Conservation (phyloP, 2,888 invertebrate genomes). For the Drosophila eohydei region DNA sequence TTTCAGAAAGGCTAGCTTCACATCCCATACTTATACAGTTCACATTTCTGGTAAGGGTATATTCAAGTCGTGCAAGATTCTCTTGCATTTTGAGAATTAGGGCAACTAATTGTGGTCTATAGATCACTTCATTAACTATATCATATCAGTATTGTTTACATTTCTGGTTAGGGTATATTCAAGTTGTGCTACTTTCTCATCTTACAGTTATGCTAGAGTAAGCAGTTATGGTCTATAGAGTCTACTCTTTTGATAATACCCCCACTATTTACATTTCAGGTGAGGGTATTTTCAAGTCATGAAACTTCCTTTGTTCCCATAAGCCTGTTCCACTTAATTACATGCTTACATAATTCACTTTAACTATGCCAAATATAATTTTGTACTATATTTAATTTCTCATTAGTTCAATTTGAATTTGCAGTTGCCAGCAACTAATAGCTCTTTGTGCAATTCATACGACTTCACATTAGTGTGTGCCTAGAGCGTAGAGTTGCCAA, state of each 20-base stretch:
- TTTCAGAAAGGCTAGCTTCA: too few species aligned
- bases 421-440: background rate
- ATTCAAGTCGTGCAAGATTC: too few species aligned
- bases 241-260: too few species aligned
- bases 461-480: background rate
- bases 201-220: background rate
- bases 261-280: background rate
- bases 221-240: too few species aligned
- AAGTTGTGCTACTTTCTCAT: too few species aligned
- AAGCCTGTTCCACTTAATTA: background rate
- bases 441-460: background rate
- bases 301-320: background rate
- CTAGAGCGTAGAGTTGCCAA: constrained; percentile 3
- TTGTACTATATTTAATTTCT: background rate
- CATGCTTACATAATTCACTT: background rate
- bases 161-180: too few species aligned
- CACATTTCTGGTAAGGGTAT: too few species aligned
- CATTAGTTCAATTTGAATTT: background rate
- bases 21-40: too few species aligned
- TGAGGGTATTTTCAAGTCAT: background rate
- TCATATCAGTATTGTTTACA: too few species aligned
- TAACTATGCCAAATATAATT: background rate
- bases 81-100: too few species aligned
- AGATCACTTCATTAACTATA: too few species aligned
- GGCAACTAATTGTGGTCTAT: too few species aligned